Evolutionary conservation across 2,113 vertebrate species (phyloP).

Genomic region (Albula goreensis): DNA sequence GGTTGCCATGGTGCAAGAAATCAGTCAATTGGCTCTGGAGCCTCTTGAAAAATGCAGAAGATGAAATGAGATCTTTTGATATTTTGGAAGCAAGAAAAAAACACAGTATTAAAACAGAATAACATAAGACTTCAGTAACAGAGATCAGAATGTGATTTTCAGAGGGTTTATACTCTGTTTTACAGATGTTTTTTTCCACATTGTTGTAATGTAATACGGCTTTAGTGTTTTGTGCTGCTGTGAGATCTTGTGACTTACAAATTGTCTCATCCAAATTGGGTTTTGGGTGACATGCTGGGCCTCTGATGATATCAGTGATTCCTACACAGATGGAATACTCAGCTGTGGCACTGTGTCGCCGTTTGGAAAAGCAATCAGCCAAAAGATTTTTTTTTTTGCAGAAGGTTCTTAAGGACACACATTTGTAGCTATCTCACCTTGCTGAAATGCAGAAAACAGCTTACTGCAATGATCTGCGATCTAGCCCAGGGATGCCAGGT

Average conservation of each 20-base stretch:
- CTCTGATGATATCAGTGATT: background rate
- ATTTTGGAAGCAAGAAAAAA: background rate
- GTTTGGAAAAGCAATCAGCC: conserved; percentile 14
- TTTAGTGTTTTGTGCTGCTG: background rate
- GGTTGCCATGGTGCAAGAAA: conserved; percentile 13
- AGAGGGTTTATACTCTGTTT: background rate
- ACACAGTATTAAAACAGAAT: background rate
- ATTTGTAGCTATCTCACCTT: background rate
- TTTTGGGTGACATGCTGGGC: background rate
- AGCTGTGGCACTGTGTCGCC: background rate
- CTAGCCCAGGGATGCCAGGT: background rate
- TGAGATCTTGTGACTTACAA: background rate
- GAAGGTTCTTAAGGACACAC: background rate
- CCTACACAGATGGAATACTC: background rate
- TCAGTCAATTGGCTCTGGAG: background rate
- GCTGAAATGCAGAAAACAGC: conserved; percentile 23
- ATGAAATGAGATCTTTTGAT: conserved; percentile 1
- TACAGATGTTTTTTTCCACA: background rate
- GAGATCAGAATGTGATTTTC: background rate
- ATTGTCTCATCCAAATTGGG: background rate
- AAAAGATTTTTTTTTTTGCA: background rate
- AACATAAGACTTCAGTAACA: background rate
- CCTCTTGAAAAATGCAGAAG: conserved; percentile 9
- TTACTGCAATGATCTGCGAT: conserved; percentile 14
- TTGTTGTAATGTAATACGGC: background rate